A percentile compares a stretch with the other conserved stretches of the same genome.
phyloP scores from a whole-genome alignment of 1,140 invertebrate species.

The Cherax quadricarinatus region DNA sequence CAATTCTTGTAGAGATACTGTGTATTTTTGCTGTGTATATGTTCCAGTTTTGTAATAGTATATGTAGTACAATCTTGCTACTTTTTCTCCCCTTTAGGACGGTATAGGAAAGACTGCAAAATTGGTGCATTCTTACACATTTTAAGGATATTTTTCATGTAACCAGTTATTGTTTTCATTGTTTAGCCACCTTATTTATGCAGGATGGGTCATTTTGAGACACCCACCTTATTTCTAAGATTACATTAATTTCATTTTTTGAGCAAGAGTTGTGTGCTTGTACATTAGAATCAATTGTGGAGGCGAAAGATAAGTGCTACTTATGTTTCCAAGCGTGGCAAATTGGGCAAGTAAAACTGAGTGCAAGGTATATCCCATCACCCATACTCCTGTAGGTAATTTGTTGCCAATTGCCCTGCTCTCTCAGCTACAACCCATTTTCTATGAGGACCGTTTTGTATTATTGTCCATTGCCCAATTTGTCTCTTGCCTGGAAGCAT shows the following conservation, averaged over 20 bases:
- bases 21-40: conserved; percentile 72
- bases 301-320: conserved; percentile 70
- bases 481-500: conserved; percentile 67
- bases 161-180: conserved; percentile 69
- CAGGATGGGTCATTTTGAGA: conserved; percentile 55
- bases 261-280: conserved; percentile 69
- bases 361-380: conserved; percentile 47
- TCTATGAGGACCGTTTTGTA: conserved; percentile 68
- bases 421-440: conserved; percentile 57
- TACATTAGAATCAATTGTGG: conserved; percentile 65
- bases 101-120: conserved; percentile 72
- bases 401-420: conserved; percentile 54
- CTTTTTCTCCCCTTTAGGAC: conserved; percentile 70
- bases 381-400: conserved; percentile 42
- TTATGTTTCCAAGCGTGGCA: conserved; percentile 65
- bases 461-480: conserved; percentile 60
- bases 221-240: conserved; percentile 49
- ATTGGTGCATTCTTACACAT: conserved; percentile 70
- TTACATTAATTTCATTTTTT: conserved; percentile 62
- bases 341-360: conserved; percentile 66
- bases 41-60: conserved; percentile 73
- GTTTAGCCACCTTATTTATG: conserved; percentile 69
- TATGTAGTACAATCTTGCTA: conserved; percentile 71
- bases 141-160: conserved; percentile 65
- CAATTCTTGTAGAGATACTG: conserved; percentile 69